A percentile compares a stretch with the other conserved stretches of the same genome.
Evolutionary conservation across 2,888 invertebrate species (phyloP).

Genomic region (Oxytorus armatus): DNA sequence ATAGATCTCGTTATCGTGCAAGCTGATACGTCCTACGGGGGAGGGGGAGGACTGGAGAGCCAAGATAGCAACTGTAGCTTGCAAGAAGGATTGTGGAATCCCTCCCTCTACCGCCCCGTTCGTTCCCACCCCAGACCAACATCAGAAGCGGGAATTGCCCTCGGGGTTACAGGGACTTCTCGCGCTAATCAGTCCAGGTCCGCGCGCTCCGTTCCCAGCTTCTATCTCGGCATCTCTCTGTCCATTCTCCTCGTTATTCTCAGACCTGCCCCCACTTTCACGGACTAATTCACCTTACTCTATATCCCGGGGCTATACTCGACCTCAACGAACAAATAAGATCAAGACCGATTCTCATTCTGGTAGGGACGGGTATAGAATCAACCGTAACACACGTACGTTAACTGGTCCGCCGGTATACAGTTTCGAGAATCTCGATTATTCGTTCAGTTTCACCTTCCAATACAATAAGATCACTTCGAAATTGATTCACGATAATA

Average conservation of each 20-base stretch:
- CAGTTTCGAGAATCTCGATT: not conserved
- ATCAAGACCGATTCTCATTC: conserved; percentile 63
- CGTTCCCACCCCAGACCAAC: conserved; percentile 24
- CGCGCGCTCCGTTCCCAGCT: conserved; percentile 56
- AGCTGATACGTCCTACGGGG: conserved; percentile 39
- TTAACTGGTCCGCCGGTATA: not conserved
- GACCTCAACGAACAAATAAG: conserved; percentile 61
- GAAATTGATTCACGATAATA: not conserved
- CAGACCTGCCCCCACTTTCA: conserved; percentile 54
- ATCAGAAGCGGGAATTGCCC: conserved; percentile 60
- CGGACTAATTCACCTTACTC: conserved; percentile 62
- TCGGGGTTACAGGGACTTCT: conserved; percentile 63
- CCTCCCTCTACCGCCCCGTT: not conserved
- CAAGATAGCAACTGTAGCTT: conserved; percentile 47
- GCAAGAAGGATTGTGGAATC: conserved; percentile 27
- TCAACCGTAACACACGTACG: conserved; percentile 32
- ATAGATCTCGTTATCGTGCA: conserved; percentile 51
- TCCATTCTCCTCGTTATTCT: conserved; percentile 52
- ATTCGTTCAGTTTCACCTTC: not conserved
- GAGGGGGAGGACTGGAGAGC: conserved; percentile 6
- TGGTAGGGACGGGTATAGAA: conserved; percentile 6
- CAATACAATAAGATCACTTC: not conserved
- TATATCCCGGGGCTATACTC: conserved; percentile 57
- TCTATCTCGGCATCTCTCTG: conserved; percentile 55
- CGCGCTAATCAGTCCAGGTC: conserved; percentile 65